Base-by-base conservation (phyloP, 2,797 vertebrate genomes). In the Crenuchus spilurus region DNA sequence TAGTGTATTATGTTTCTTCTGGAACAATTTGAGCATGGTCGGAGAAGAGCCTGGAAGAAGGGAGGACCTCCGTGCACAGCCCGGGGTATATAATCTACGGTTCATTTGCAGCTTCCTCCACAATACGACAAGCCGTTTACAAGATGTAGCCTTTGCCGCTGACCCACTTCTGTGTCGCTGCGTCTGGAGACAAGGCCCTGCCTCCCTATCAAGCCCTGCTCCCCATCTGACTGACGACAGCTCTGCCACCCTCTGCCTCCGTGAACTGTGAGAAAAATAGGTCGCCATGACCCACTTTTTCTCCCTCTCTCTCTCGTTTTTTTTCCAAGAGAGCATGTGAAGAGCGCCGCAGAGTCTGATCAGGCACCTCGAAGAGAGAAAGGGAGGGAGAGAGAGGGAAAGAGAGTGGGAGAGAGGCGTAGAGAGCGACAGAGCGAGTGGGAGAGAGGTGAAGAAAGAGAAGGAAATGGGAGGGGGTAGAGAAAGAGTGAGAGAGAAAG, bases 231-330 rank as follows among this genome's bases (percentile, higher is more conserved):
- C 88, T 87, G 89, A 90, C 90, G 88, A 89, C 88, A 91, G 88
- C 89, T 85, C 90, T 79, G 80, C 91, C 91, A 93, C 90, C 90
- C 91, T 92, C 90, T 91, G 90, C 89, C 91, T 92, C 87, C 70
- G 82, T 92, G 92, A 92, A 93, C 92, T 92, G 90, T 91, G 87
- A 88, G 90, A 74, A 81, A 93, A 92, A 92, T 94, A 94, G 92
- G 92, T 92, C 92, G 84, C 89, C 87, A 86, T 94, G 91, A 92
- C 92, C 92, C 92, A 93, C 88, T 93, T 94, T 91, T 86, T 86
- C 79, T 86, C 63, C 33, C 16, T 76, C 41, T 42, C 30, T 42
- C n/a, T 69, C 46, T 58, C 84, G 16, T 63, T 79, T 77, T 82
- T 66, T 61, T 85, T 88, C 75, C 78, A 85, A 84, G 65, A 88